A percentile compares a stretch with the other conserved stretches of the same genome.
phyloP scores from a whole-genome alignment of 2,888 invertebrate species.

The Ceriagrion tenellum region DNA sequence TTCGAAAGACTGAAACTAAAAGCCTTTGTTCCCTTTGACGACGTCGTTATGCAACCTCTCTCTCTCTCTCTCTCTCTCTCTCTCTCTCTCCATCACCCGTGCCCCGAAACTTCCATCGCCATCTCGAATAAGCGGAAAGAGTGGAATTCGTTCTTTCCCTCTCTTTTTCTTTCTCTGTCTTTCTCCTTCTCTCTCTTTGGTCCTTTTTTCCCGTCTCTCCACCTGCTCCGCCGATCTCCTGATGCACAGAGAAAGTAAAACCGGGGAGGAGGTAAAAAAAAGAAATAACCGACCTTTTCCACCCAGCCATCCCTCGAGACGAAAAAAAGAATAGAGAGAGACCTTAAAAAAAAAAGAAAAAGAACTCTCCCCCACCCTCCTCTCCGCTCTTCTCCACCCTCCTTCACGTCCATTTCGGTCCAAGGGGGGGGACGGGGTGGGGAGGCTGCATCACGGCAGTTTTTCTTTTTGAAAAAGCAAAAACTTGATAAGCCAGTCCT shows the following conservation, averaged over 20 bases:
- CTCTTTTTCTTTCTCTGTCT: neutral
- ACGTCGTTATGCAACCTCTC: constrained; percentile 46
- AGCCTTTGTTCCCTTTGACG: constrained; percentile 57
- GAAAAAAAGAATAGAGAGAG: neutral
- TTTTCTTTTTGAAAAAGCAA: neutral
- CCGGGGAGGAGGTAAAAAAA: neutral
- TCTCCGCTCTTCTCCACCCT: neutral
- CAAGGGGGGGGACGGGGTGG: neutral
- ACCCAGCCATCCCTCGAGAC: constrained; percentile 28
- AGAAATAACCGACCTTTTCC: neutral
- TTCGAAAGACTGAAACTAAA: constrained; percentile 40
- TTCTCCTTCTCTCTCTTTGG: neutral
- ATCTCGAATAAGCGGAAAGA: neutral
- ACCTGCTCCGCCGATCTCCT: constrained; percentile 7
- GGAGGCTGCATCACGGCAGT: too few species aligned
- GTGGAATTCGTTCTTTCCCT: neutral
- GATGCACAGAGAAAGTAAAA: constrained; percentile 24
- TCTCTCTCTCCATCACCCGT: neutral
- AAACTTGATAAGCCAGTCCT: constrained; percentile 15
- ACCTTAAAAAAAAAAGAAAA: neutral
- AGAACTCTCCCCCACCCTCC: neutral
- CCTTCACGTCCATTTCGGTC: neutral
- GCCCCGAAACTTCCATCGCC: constrained; percentile 11
- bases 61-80: neutral
- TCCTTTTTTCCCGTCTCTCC: neutral